These are phyloP conservation scores for Molossus alvarezi DNA, from an alignment of 2,797 vertebrate species.

Conservation along the genomic window DNA sequence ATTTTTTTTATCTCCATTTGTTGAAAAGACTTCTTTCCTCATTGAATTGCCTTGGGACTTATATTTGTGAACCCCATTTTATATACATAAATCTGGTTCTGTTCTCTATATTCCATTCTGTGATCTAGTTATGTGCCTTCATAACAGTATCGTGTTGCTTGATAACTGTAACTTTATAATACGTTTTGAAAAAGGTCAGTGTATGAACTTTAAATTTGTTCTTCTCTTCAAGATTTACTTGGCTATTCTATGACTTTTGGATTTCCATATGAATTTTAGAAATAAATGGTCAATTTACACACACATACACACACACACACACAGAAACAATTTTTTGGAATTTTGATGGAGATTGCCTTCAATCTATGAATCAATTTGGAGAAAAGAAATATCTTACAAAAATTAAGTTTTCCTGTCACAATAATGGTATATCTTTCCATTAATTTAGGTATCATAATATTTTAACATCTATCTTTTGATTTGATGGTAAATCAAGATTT, in stretches of 20 bases:
- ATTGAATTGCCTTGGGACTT: not conserved
- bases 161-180: not conserved
- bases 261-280: slow-evolving; percentile 33
- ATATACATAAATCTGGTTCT: not conserved
- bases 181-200: not conserved
- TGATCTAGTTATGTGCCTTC: not conserved
- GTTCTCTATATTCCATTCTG: not conserved
- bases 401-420: not conserved
- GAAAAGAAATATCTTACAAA: slow-evolving; percentile 9
- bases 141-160: not conserved
- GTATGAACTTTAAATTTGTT: not conserved
- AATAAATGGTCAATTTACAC: slow-evolving; percentile 19
- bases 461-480: not conserved
- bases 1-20: not conserved
- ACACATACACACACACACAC: not conserved
- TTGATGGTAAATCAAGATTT: not conserved
- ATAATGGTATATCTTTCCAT: not conserved
- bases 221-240: slow-evolving; percentile 2
- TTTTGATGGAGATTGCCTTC: not conserved
- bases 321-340: not conserved
- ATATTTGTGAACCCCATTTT: not conserved
- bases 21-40: not conserved
- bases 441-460: not conserved
- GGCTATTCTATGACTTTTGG: not conserved
- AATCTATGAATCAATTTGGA: slow-evolving; percentile 5